Evolutionary conservation across 2,113 vertebrate species (phyloP), one percentile per base, ranked within the genome.

Genomic region (Cygnus buccinator): DNA sequence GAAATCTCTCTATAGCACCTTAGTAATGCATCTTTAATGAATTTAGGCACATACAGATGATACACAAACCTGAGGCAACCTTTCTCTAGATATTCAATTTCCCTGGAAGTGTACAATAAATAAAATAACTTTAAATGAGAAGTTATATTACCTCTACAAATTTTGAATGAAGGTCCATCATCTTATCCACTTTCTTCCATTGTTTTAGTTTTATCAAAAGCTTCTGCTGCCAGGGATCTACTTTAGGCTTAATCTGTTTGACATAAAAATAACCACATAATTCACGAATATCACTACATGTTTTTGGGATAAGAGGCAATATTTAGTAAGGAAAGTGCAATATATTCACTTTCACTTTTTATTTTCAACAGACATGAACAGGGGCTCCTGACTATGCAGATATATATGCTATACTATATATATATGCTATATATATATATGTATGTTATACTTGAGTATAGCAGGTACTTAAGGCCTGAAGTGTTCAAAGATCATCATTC

Each of bases 181-280:
- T 87, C 39, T 97, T 96, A 95, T 98, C 98, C 13, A 96, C 78
- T 93, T 94, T 97, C 84, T 91, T 97, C 31, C 68, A 67, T 10
- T 98, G 97, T 88, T 98, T 98, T n/a, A 98, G 93, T 96, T 98
- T 98, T 29, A 94, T 95, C 63, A 98, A 31, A 91, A 98, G 87
- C 43, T 98, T 99, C 96, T 98, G 98, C 76, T 98, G 97, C 97
- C 98, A 99, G 13, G 95, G 98, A 95, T 98, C 98, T 87, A 58
- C 91, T 94, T 97, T 97, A 84, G 98, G 97, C 87, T 98, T 99
- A 87, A 98, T 97, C 97, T 98, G 61, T 14, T 35, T 91, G 74
- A 94, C 23, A 91, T 28, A 84, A 85, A 91, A 91, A 13, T 70
- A 96, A 88, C 8, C 14, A 63, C 13, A 70, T 72, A 84, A 90